Evolutionary conservation across 2,797 vertebrate species (phyloP).

Genomic region (Todus mexicanus): DNA sequence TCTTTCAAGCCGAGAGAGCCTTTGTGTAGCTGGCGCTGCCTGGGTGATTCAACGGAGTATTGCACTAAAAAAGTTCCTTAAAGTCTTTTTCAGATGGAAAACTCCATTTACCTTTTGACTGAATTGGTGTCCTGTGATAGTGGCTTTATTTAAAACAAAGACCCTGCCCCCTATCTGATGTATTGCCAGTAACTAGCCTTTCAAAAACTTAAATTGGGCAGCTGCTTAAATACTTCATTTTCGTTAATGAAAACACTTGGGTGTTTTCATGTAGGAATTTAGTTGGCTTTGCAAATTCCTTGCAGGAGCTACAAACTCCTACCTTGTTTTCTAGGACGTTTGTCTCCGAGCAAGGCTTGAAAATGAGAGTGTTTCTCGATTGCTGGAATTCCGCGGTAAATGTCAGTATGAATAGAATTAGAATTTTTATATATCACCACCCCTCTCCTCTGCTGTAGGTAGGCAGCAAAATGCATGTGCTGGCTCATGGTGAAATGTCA

Average conservation of each 20-base stretch:
- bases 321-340: neutral
- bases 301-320: neutral
- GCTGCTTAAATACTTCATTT: neutral
- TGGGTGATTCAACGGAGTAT: neutral
- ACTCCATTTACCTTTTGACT: neutral
- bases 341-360: neutral
- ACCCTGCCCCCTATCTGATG: fast-evolving
- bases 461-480: neutral
- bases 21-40: neutral
- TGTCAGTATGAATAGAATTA: conserved; percentile 6
- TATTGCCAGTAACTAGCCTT: neutral
- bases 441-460: neutral
- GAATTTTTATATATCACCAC: neutral
- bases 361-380: neutral
- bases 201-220: neutral
- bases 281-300: neutral
- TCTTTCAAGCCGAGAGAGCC: neutral
- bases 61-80: neutral
- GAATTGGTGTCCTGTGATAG: neutral
- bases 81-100: neutral
- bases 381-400: conserved; percentile 1
- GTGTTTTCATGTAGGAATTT: fast-evolving
- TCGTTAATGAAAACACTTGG: neutral
- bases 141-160: neutral
- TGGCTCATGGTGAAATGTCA: conserved; percentile 34